A percentile compares a stretch with the other conserved stretches of the same genome.
Conservation (phyloP, 2,797 vertebrate genomes). For the Columba guinea region DNA sequence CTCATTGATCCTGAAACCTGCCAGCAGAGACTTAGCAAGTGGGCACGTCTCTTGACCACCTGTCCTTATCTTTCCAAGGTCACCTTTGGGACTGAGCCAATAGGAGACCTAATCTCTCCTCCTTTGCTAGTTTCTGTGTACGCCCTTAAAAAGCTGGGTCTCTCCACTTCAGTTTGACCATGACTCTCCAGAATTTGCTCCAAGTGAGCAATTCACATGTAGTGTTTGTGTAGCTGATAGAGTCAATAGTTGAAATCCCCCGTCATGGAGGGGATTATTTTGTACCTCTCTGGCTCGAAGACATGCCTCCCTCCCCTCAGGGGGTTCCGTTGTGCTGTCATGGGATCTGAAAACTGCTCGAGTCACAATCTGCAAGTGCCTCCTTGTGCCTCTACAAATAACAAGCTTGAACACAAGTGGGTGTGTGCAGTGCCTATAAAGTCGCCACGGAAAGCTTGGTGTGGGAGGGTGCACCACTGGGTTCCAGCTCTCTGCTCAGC, state of each 20-base stretch:
- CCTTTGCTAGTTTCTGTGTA: neutral
- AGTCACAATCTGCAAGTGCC: neutral
- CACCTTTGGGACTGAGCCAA: neutral
- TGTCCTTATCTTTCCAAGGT: neutral
- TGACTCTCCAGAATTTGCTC: neutral
- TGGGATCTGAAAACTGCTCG: neutral
- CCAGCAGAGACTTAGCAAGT: neutral
- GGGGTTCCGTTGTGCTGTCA: neutral
- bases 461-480: neutral
- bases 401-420: neutral
- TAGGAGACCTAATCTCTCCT: neutral
- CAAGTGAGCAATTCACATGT: neutral
- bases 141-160: neutral
- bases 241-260: neutral
- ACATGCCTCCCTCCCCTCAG: neutral
- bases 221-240: slow-evolving; percentile 36
- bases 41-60: neutral
- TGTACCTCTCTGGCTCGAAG: neutral
- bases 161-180: neutral
- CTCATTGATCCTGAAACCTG: neutral
- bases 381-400: neutral
- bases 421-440: slow-evolving; percentile 54
- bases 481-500: slow-evolving; percentile 10
- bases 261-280: neutral
- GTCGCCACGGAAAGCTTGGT: fast-evolving